Evolutionary conservation across 1,140 invertebrate genomes (phyloP), one percentile per base, ranked within the genome.

Genomic region (Dendroctonus valens): DNA sequence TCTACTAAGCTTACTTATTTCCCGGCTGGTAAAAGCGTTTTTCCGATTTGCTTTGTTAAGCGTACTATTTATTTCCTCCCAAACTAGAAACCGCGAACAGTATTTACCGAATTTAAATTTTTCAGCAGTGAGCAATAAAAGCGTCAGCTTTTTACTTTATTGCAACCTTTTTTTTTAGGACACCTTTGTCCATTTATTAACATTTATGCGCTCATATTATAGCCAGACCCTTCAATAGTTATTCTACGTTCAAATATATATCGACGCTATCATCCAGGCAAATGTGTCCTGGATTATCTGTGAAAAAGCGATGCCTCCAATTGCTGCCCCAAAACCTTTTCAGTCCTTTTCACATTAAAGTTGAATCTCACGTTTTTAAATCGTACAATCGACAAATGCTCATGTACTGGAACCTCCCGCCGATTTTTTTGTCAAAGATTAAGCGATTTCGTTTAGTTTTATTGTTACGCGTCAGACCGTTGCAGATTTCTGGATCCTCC

Each of bases 1-100:
- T 62, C 41, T 41, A 62, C 38, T 62, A 40, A 62, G 41, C n/a
- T n/a, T n/a, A 62, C 41, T 62, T 62, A 62, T 62, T 62, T 62
- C 60, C 60, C 49, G 50, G 60, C 53, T 60, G 49, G 4, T 39
- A 12, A 12, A 41, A 41, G 11, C 41, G n/a, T 49, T 60, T 60
- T 38, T 44, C 15, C 60, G 60, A 62, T 62, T 62, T 62, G 50
- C 60, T 53, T 62, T 53, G 60, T 62, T 62, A 53, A 62, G 41
- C 9, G 40, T 51, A 62, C 60, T 54, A 54, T 54, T 54, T 54
- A 54, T 54, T 54, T 51, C 39, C n/a, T 60, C 41, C 37, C 7
- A 50, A 38, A 60, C 4, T 48, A 11, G 15, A 15, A 7, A 49
- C 11, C 58, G 37, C 41, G 11, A 7, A 40, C 40, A 12, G 53